A percentile compares a stretch with the other conserved stretches of the same genome.
These are phyloP conservation scores for Poeciliopsis presidionis DNA, from an alignment of 2,797 vertebrate genomes.

Conservation along the genomic window DNA sequence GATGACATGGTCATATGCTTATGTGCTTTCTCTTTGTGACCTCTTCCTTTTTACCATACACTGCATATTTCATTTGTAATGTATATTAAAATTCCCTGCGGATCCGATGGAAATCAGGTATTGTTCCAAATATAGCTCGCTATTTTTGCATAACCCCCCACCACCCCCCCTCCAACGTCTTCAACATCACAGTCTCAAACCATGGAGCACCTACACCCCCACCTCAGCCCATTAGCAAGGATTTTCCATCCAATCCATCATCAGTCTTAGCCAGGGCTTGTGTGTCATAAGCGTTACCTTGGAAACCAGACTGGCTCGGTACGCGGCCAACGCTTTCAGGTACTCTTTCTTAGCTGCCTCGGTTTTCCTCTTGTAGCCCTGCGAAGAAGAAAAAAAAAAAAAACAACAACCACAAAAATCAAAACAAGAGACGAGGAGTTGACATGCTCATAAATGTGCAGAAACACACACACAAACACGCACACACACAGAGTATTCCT, in stretches of 20 bases:
- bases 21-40: constrained; percentile 46
- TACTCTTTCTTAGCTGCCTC: constrained; percentile 99
- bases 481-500: constrained; percentile 1
- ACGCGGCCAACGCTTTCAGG: constrained; percentile 97
- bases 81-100: constrained; percentile 57
- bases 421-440: constrained; percentile 67
- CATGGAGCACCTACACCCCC: constrained; percentile 64
- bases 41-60: constrained; percentile 49
- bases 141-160: constrained; percentile 54
- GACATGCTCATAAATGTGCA: constrained; percentile 41
- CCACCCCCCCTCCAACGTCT: constrained; percentile 9
- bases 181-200: constrained; percentile 30
- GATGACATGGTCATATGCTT: constrained; percentile 50
- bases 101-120: constrained; percentile 75
- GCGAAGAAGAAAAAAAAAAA: constrained; percentile 58
- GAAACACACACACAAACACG: background rate
- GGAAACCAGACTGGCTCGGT: constrained; percentile 98
- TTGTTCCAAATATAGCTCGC: constrained; percentile 66
- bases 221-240: constrained; percentile 75
- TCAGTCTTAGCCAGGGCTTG: constrained; percentile 65
- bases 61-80: constrained; percentile 43
- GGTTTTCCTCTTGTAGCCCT: constrained; percentile 99
- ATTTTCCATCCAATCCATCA: constrained; percentile 80
- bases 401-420: constrained; percentile 31
- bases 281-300: constrained; percentile 89